phyloP scores from a whole-genome alignment of 2,113 vertebrate species.

The Picathartes gymnocephalus region DNA sequence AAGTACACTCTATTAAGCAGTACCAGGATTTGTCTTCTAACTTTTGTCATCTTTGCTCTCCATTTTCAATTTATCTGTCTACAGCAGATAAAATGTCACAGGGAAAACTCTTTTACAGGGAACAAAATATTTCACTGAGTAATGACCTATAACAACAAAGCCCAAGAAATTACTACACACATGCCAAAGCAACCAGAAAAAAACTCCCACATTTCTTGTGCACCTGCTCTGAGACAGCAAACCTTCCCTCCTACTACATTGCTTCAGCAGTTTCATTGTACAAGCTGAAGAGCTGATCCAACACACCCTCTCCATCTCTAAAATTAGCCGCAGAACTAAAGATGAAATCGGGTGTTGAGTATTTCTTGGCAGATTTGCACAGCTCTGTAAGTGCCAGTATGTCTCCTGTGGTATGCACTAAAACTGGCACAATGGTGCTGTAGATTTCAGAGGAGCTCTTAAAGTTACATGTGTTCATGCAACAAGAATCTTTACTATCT shows the following conservation, averaged over 20 bases:
- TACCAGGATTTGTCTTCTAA: not conserved
- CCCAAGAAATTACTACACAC: not conserved
- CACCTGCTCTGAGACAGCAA: slow-evolving; percentile 41
- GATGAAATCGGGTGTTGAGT: slow-evolving; percentile 6
- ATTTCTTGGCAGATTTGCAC: not conserved
- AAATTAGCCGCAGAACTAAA: slow-evolving; percentile 6
- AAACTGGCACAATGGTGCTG: not conserved
- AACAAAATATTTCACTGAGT: not conserved
- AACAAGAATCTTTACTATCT: not conserved
- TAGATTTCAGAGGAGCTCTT: slow-evolving; percentile 12
- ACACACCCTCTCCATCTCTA: not conserved
- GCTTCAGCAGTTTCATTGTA: not conserved
- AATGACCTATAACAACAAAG: not conserved
- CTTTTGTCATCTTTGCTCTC: not conserved
- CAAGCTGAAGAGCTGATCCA: not conserved
- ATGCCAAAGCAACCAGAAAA: not conserved
- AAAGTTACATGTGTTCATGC: not conserved
- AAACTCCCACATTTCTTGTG: not conserved
- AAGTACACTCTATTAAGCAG: not conserved
- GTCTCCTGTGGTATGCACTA: slow-evolving; percentile 9
- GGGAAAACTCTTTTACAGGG: not conserved
- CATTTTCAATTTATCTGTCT: not conserved
- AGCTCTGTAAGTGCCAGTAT: not conserved
- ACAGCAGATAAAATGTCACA: not conserved
- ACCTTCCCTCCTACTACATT: not conserved